These are phyloP conservation scores for Chloropsis hardwickii DNA, from an alignment of 2,113 vertebrate genomes.

Conservation along the genomic window DNA sequence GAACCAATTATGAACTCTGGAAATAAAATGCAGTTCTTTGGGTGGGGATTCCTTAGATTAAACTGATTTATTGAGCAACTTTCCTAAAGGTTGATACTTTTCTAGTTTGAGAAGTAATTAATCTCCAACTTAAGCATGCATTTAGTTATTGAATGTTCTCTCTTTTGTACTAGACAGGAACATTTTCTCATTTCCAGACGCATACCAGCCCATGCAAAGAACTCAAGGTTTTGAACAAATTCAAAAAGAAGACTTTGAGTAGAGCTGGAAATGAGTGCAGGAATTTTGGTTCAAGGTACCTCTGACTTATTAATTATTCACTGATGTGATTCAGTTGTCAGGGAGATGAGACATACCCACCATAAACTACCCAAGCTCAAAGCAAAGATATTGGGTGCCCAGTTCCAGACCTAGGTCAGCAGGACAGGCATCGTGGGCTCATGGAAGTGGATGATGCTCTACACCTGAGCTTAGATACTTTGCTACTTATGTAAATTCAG, in stretches of 20 bases:
- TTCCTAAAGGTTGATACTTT: background rate
- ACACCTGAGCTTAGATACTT: background rate
- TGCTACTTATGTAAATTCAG: background rate
- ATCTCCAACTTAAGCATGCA: fast-evolving
- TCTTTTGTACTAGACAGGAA: background rate
- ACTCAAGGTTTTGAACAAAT: background rate
- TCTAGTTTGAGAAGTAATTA: background rate
- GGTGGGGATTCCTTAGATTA: background rate
- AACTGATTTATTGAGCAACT: background rate
- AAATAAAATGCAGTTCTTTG: background rate
- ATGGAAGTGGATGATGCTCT: background rate
- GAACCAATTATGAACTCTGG: background rate
- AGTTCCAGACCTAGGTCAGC: background rate
- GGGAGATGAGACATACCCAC: background rate
- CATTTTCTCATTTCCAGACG: background rate
- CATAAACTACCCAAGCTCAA: background rate
- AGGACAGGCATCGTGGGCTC: fast-evolving
- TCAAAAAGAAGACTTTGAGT: background rate
- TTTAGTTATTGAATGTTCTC: background rate
- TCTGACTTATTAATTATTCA: background rate
- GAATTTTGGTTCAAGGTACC: background rate
- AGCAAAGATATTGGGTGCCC: background rate
- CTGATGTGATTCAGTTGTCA: background rate
- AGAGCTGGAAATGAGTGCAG: background rate
- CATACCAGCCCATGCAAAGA: background rate